Percentiles rank a stretch among this genome's conserved stretches.
Conservation (phyloP, 2,113 vertebrate genomes). For the Butastur rufipennis region DNA sequence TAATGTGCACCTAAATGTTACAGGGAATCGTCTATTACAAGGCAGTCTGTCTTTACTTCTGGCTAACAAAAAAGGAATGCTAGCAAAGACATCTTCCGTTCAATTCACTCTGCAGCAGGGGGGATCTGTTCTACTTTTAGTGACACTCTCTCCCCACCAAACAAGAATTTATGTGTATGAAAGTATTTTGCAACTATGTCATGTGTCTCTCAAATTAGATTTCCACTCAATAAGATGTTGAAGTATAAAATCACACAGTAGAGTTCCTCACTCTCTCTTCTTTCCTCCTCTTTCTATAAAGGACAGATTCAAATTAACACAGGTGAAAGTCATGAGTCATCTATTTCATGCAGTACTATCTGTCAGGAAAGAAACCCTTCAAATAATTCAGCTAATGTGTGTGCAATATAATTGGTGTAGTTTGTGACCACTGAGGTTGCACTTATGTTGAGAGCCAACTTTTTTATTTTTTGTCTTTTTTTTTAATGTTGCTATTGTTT, state of each 20-base stretch:
- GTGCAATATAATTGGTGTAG: not conserved
- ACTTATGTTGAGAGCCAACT: not conserved
- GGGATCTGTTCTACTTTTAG: not conserved
- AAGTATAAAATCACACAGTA: not conserved
- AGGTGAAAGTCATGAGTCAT: not conserved
- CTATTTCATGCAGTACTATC: not conserved
- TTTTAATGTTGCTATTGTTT: not conserved
- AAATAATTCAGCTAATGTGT: not conserved
- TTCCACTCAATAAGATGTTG: not conserved
- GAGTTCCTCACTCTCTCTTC: not conserved
- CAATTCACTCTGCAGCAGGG: not conserved
- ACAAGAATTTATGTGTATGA: not conserved
- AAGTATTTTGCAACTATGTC: not conserved
- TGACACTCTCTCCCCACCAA: not conserved
- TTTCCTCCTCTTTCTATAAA: not conserved
- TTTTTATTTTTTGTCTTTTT: not conserved
- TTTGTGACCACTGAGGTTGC: not conserved
- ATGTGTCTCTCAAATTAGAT: not conserved
- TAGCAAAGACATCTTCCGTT: not conserved
- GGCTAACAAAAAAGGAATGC: not conserved
- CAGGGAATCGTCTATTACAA: not conserved
- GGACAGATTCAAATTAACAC: not conserved
- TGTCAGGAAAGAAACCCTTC: not conserved
- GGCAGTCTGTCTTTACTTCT: not conserved
- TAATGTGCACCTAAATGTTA: not conserved